Base-by-base conservation (phyloP, 2,888 invertebrate genomes). In the Eupelmus urozonus region DNA sequence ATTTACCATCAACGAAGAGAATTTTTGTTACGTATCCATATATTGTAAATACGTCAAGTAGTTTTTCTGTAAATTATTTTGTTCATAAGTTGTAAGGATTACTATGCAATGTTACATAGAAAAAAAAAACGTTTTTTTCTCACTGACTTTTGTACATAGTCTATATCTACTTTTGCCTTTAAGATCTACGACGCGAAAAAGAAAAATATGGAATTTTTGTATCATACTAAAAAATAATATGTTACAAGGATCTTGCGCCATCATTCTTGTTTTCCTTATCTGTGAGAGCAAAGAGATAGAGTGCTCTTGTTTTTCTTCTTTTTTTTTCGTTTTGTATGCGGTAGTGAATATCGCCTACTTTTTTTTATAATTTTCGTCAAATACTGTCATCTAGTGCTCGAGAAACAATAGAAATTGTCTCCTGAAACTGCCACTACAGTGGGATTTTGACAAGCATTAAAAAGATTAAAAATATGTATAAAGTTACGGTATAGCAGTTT, bases 401-500 rank as follows among this genome's bases (percentile, higher is more conserved):
- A 77, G 66, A 29, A 25, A 13, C 34, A 9, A 29, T 18, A 18
- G 23, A 72, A 78, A 62, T 65, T 51, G 20, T 80, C 70, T 74
- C 40, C 29, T 69, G 25, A 78, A 74, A 78, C 66, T 81, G 81
- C 82, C 81, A 81, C 82, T 77, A 70, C 49, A 76, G 79, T 80
- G 78, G 79, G 82, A 82, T 73, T 59, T 72, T 73, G 29, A 60
- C 51, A 77, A 72, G 60, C 65, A 71, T 34, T 40, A 77, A 63
- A 29, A 53, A 23, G 23, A 74, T 70, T 66, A n/a, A 77, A 82
- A 76, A 79, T 78, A 74, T 82, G 80, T 82, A 83, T 80, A 82
- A 85, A 83, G 79, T 84, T 81, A 84, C 74, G 82, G 82, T 85
- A 84, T 83, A 84, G 80, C 84, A 85, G 85, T 87, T 85, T 88